These are phyloP conservation scores for Ramazzottius varieornatus DNA, from an alignment of 2,888 invertebrate genomes.

Conservation along the genomic window DNA sequence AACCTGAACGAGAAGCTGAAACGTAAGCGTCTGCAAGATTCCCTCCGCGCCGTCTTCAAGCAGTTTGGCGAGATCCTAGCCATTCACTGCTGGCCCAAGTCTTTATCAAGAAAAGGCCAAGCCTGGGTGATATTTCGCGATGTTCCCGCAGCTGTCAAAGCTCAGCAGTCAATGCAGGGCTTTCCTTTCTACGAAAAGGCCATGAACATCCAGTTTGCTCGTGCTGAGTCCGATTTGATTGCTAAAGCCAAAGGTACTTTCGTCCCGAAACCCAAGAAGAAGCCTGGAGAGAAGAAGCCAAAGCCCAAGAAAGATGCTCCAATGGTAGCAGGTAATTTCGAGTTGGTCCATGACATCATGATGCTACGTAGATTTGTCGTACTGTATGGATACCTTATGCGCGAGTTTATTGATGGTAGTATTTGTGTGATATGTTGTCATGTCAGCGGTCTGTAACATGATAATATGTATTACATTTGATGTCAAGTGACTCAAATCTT, in stretches of 20 bases:
- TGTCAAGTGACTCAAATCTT: too few species aligned
- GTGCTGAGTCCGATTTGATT: slow-evolving; percentile 3
- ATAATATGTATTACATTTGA: too few species aligned
- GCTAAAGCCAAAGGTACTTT: slow-evolving; percentile 3
- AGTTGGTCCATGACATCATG: too few species aligned
- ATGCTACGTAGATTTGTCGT: too few species aligned
- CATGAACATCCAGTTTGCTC: slow-evolving; percentile 8
- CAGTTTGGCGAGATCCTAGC: slow-evolving; percentile 11
- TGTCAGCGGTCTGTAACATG: too few species aligned
- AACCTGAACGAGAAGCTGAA: slow-evolving; percentile 11
- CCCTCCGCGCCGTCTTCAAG: slow-evolving; percentile 9
- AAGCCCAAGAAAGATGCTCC: slow-evolving; percentile 3
- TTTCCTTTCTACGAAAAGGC: slow-evolving; percentile 11
- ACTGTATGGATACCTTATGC: too few species aligned
- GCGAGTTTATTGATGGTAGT: too few species aligned
- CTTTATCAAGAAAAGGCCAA: slow-evolving; percentile 10
- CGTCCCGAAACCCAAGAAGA: slow-evolving; percentile 4
- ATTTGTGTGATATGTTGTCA: too few species aligned
- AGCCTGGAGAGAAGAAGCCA: not conserved
- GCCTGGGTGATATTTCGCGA: slow-evolving; percentile 10
- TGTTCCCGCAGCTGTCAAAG: slow-evolving; percentile 8
- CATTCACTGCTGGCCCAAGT: slow-evolving; percentile 8
- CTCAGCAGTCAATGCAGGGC: slow-evolving; percentile 10
- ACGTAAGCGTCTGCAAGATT: slow-evolving; percentile 9
- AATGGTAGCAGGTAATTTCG: too few species aligned